Percentiles rank a stretch among this genome's conserved stretches.
Conservation (phyloP, 2,888 invertebrate genomes). For the Cyclophora punctaria region DNA sequence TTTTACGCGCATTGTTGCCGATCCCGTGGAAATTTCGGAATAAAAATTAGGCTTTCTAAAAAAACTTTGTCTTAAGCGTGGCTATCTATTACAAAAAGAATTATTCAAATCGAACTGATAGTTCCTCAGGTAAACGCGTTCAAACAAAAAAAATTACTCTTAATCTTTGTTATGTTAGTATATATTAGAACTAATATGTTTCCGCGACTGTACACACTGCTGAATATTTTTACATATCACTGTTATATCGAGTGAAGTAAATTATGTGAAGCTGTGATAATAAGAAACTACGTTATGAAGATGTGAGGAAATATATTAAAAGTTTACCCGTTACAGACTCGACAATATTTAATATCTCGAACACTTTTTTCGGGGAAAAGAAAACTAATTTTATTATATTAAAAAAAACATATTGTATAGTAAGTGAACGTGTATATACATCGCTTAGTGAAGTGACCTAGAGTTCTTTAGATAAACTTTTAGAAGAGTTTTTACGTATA, state of each 20-base stretch:
- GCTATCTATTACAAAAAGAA: too few species aligned
- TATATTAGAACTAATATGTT: not conserved
- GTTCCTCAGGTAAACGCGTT: too few species aligned
- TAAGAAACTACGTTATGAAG: conserved; percentile 41
- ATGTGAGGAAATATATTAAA: conserved; percentile 26
- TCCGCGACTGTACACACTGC: conserved; percentile 28
- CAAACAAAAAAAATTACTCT: too few species aligned
- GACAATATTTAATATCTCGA: conserved; percentile 39
- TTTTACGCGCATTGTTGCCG: too few species aligned
- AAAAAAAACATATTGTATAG: conserved; percentile 18
- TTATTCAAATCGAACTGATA: too few species aligned
- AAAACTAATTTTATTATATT: conserved; percentile 13
- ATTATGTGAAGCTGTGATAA: conserved; percentile 57
- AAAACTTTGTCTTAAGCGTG: too few species aligned
- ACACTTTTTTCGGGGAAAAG: conserved; percentile 46
- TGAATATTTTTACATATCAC: conserved; percentile 55
- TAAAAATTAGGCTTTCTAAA: too few species aligned
- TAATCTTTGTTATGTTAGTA: not conserved
- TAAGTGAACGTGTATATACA: conserved; percentile 32
- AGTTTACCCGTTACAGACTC: conserved; percentile 31
- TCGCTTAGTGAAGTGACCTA: conserved; percentile 44
- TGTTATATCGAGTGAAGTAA: conserved; percentile 48
- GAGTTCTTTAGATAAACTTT: conserved; percentile 59
- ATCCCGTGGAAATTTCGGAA: too few species aligned
- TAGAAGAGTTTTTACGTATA: conserved; percentile 42